These are phyloP conservation scores for Pantherophis alleghaniensis DNA, from an alignment of 2,797 vertebrate genomes.

Conservation along the genomic window DNA sequence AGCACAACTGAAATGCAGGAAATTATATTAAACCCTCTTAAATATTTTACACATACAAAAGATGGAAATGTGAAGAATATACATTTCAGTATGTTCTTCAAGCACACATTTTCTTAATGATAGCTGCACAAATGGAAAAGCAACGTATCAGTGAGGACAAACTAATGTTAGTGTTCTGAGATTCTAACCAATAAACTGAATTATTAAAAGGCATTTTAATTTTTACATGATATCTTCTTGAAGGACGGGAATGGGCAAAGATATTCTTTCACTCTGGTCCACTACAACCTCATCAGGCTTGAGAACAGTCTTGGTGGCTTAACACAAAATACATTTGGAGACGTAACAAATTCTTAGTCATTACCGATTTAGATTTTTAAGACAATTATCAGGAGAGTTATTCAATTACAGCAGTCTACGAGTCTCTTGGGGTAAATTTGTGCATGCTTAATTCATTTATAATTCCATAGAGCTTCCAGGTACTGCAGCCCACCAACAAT, in stretches of 20 bases:
- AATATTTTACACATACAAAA: not conserved
- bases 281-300: not conserved
- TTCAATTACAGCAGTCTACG: too few relatives aligned
- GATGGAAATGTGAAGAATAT: not conserved
- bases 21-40: not conserved
- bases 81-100: not conserved
- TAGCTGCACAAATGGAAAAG: not conserved
- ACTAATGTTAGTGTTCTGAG: not conserved
- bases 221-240: not conserved
- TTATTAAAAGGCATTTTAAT: not conserved
- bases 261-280: not conserved
- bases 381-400: not conserved
- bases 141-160: not conserved
- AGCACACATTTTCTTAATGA: not conserved
- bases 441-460: too few relatives aligned
- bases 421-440: too few relatives aligned
- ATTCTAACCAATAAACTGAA: not conserved
- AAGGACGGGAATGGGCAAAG: not conserved
- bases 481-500: too few relatives aligned
- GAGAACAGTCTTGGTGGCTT: not conserved
- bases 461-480: too few relatives aligned
- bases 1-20: slow-evolving; percentile 77
- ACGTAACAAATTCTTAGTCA: not conserved
- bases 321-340: not conserved
- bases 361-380: not conserved